A percentile compares a stretch with the other conserved stretches of the same genome.
These are phyloP conservation scores for Onychomys torridus DNA, from an alignment of 2,797 vertebrate species.

Conservation along the genomic window DNA sequence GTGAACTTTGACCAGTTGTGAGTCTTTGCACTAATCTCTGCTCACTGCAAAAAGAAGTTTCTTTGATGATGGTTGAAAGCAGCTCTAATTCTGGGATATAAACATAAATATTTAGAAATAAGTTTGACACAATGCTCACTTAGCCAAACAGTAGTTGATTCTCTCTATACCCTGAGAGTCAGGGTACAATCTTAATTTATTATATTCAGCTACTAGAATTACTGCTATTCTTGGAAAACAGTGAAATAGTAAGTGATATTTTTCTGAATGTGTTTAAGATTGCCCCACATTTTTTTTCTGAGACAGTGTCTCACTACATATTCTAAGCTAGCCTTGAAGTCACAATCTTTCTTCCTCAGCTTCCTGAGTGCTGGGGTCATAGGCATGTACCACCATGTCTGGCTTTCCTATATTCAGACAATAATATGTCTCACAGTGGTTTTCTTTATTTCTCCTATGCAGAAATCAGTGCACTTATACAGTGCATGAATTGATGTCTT, in stretches of 20 bases:
- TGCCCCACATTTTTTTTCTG: not conserved
- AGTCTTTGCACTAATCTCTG: not conserved
- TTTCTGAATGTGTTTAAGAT: not conserved
- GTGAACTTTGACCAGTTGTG: not conserved
- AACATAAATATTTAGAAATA: not conserved
- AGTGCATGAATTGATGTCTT: not conserved
- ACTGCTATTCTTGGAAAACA: not conserved
- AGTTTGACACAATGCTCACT: not conserved
- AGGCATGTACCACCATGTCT: not conserved
- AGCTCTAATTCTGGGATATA: not conserved
- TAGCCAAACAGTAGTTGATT: not conserved
- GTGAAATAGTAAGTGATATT: not conserved
- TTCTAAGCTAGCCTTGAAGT: not conserved
- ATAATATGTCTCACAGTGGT: not conserved
- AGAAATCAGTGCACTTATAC: not conserved
- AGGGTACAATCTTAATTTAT: not conserved
- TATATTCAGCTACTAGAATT: not conserved
- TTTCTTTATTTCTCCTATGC: not conserved
- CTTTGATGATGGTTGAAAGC: not conserved
- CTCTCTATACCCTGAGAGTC: not conserved
- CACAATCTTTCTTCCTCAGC: not conserved
- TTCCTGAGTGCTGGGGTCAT: not conserved
- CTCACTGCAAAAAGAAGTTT: not conserved
- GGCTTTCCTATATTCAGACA: not conserved
- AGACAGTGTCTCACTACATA: not conserved